These are phyloP conservation scores for Julus scandinavius DNA, from an alignment of 2,888 invertebrate genomes.

Conservation along the genomic window DNA sequence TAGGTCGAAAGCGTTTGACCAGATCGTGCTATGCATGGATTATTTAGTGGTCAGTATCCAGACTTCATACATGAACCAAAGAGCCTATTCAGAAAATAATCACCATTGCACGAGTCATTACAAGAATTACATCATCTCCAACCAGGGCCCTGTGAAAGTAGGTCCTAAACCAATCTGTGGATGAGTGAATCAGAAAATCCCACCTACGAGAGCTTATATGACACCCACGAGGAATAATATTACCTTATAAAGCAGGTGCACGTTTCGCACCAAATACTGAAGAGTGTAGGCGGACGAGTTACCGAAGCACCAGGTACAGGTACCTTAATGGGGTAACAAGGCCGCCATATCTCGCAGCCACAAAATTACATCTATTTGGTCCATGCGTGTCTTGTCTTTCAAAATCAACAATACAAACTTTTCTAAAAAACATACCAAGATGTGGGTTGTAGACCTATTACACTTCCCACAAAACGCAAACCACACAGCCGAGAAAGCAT, in stretches of 20 bases:
- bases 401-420: conserved; percentile 29
- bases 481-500: neutral
- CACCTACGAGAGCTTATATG: neutral
- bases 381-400: neutral
- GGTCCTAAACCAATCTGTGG: neutral
- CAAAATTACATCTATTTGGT: conserved; percentile 5
- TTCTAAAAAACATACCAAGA: neutral
- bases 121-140: neutral
- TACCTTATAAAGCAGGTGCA: conserved; percentile 36
- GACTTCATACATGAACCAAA: neutral
- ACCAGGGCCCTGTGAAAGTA: neutral
- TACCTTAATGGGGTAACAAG: conserved; percentile 11
- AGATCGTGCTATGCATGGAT: neutral
- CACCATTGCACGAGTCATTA: neutral
- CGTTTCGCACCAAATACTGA: conserved; percentile 33
- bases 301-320: neutral
- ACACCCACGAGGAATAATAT: neutral
- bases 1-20: neutral
- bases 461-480: neutral
- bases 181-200: conserved; percentile 8
- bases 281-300: neutral
- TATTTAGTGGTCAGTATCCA: neutral
- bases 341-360: neutral
- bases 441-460: neutral
- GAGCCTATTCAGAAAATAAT: neutral